A percentile compares a stretch with the other conserved stretches of the same genome.
Evolutionary conservation across 2,113 vertebrate genomes (phyloP).

Genomic region (Labrus mixtus): DNA sequence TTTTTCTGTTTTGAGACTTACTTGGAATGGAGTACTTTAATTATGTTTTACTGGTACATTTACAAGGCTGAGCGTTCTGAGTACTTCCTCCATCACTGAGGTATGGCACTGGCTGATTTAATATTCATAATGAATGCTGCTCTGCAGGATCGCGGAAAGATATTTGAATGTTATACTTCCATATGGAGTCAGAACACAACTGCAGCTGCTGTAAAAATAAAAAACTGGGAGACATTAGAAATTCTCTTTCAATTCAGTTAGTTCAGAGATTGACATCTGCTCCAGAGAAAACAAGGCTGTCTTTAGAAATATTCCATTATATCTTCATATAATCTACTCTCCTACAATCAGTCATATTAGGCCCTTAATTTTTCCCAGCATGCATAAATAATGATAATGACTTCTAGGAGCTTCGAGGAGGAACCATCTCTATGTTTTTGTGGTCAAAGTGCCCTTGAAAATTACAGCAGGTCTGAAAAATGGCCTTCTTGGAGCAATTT

Average conservation of each 20-base stretch:
- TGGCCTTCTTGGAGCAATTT: slow-evolving; percentile 70
- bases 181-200: neutral
- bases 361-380: slow-evolving; percentile 46
- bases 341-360: slow-evolving; percentile 53
- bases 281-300: slow-evolving; percentile 28
- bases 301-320: slow-evolving; percentile 27
- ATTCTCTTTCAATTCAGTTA: neutral
- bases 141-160: too few species aligned
- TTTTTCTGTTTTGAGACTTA: too few species aligned
- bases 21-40: too few species aligned
- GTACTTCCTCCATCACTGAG: neutral
- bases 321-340: slow-evolving; percentile 26
- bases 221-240: slow-evolving; percentile 1
- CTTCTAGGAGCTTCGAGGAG: slow-evolving; percentile 64
- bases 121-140: neutral
- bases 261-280: slow-evolving; percentile 25
- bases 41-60: too few species aligned
- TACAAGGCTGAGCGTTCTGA: too few species aligned
- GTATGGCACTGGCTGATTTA: neutral
- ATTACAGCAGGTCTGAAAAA: slow-evolving; percentile 75
- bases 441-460: slow-evolving; percentile 78
- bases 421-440: slow-evolving; percentile 67
- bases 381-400: slow-evolving; percentile 83
- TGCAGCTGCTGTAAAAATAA: slow-evolving; percentile 1
- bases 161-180: too few species aligned